Evolutionary conservation across 2,888 invertebrate genomes (phyloP).

Genomic region (Drosophila tanythrix): DNA sequence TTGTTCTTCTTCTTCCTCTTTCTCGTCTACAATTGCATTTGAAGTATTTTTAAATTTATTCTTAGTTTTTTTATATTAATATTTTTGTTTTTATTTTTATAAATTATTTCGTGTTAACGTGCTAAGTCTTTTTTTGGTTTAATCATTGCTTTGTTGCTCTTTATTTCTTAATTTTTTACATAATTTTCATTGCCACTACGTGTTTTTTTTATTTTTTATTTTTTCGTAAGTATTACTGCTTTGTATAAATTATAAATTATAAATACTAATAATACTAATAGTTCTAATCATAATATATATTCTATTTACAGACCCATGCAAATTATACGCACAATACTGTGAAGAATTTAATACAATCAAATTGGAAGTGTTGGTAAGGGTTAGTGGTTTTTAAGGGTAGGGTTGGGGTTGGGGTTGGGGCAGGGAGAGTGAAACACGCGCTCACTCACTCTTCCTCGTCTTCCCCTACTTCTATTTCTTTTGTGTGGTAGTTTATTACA

Average conservation of each 20-base stretch:
- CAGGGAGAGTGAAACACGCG: slow-evolving; percentile 15
- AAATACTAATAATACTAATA: slow-evolving; percentile 32
- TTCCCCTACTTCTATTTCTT: background rate
- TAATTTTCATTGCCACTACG: slow-evolving; percentile 52
- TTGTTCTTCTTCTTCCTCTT: slow-evolving; percentile 49
- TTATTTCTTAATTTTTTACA: slow-evolving; percentile 61
- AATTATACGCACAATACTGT: slow-evolving; percentile 50
- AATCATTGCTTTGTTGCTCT: slow-evolving; percentile 63
- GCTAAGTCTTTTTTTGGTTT: slow-evolving; percentile 72
- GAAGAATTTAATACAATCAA: slow-evolving; percentile 46
- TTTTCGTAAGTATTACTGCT: slow-evolving; percentile 39
- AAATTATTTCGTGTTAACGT: slow-evolving; percentile 75
- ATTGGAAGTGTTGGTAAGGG: background rate
- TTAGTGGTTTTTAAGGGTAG: background rate
- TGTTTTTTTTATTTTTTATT: slow-evolving; percentile 32
- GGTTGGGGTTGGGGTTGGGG: slow-evolving; percentile 7
- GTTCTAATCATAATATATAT: slow-evolving; percentile 11
- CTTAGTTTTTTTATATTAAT: slow-evolving; percentile 9
- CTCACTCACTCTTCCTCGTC: slow-evolving; percentile 16
- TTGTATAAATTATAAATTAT: slow-evolving; percentile 39
- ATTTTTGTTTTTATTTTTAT: slow-evolving; percentile 11
- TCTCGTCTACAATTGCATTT: slow-evolving; percentile 33
- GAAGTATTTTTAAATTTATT: slow-evolving; percentile 19
- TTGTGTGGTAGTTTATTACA: slow-evolving; percentile 63
- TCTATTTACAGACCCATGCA: slow-evolving; percentile 57